Percentiles rank a stretch among this genome's conserved stretches.
Evolutionary conservation across 2,113 vertebrate genomes (phyloP).

Genomic region (Mellivora capensis): DNA sequence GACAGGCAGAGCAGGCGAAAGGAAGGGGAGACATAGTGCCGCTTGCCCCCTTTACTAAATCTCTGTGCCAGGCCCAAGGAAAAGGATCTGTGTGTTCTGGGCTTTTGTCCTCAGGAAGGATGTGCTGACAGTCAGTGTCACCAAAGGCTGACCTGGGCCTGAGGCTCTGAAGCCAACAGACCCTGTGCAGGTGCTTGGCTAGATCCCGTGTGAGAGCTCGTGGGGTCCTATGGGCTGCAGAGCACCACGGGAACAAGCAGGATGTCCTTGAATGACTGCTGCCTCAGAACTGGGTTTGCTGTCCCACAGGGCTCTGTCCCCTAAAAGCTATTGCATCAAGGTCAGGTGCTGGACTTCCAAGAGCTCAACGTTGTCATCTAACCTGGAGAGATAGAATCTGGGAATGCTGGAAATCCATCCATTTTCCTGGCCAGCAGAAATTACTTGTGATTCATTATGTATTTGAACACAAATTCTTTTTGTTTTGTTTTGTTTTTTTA

Average conservation of each 20-base stretch:
- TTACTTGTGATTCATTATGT: not conserved
- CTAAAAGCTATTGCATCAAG: not conserved
- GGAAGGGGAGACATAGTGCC: accelerated
- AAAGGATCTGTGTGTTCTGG: not conserved
- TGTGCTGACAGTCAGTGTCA: not conserved
- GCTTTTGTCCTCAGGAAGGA: not conserved
- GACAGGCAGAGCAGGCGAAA: too few species aligned
- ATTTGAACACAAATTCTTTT: not conserved
- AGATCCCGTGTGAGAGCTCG: not conserved
- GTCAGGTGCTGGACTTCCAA: not conserved
- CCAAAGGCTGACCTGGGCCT: accelerated
- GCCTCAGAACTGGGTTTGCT: not conserved
- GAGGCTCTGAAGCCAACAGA: not conserved
- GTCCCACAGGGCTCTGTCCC: not conserved
- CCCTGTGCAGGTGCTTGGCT: accelerated
- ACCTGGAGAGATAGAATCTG: not conserved
- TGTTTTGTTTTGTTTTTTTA: not conserved
- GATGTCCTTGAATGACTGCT: not conserved
- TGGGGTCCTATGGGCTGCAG: accelerated
- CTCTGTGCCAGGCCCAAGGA: too few species aligned
- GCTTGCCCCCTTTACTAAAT: not conserved
- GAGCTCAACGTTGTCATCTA: not conserved
- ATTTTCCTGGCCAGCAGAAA: not conserved
- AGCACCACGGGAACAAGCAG: not conserved
- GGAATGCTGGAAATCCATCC: not conserved